A percentile compares a stretch with the other conserved stretches of the same genome.
Conservation (phyloP, 2,113 vertebrate genomes). For the Alexandromys fortis region DNA sequence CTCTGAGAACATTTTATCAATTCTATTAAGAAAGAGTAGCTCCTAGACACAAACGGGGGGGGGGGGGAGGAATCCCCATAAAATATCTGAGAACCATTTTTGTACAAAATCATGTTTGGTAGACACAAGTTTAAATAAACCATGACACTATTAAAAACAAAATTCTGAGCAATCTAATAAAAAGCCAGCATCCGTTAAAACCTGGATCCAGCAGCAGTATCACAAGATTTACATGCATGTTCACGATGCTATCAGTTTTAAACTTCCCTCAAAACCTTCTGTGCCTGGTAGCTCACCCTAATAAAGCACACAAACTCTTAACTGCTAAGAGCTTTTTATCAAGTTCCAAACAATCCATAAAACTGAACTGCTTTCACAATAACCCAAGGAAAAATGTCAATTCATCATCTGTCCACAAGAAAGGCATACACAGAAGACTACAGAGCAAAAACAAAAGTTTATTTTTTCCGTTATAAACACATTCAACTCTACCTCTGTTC, state of each 20-base stretch:
- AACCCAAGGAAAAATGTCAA: conserved; percentile 36
- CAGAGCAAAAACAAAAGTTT: conserved; percentile 52
- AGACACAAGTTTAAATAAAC: conserved; percentile 42
- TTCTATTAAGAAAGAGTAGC: background rate
- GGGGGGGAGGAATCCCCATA: background rate
- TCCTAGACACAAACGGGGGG: background rate
- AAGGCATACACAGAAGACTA: conserved; percentile 1
- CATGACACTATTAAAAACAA: background rate
- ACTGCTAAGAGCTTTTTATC: conserved; percentile 2
- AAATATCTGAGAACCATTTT: background rate
- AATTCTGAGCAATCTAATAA: conserved; percentile 1
- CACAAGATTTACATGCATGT: background rate
- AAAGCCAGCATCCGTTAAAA: conserved; percentile 45
- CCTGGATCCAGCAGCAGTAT: background rate
- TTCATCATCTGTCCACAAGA: conserved; percentile 41
- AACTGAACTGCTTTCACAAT: conserved; percentile 40
- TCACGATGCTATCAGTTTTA: background rate
- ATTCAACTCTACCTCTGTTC: conserved; percentile 29
- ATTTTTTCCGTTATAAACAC: conserved; percentile 28
- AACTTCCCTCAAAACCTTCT: conserved; percentile 29
- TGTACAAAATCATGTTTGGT: conserved; percentile 34
- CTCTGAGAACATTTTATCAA: background rate
- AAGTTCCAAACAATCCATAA: conserved; percentile 67
- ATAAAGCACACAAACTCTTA: conserved; percentile 54
- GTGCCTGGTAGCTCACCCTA: background rate